phyloP scores from a whole-genome alignment of 2,113 vertebrate species.

The Tragelaphus scriptus region DNA sequence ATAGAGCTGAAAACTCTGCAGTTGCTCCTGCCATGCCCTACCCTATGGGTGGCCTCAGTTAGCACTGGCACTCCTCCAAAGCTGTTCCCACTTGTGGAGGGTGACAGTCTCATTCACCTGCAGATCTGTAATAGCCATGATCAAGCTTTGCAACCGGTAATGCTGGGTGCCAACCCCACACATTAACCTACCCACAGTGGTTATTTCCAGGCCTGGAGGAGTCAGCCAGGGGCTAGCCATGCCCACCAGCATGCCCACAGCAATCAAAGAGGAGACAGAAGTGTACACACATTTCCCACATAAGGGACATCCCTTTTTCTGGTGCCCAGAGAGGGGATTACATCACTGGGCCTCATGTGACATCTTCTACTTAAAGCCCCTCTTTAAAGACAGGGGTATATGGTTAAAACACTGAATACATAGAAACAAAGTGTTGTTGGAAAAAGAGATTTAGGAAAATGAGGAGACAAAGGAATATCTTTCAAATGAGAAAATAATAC shows the following conservation, averaged over 20 bases:
- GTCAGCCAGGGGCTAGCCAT: background rate
- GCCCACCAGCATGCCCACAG: background rate
- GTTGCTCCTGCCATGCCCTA: background rate
- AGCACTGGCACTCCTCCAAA: background rate
- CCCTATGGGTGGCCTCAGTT: too few relatives aligned
- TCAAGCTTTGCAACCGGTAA: background rate
- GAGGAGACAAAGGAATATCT: background rate
- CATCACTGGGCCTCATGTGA: background rate
- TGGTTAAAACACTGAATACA: background rate
- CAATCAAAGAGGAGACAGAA: background rate
- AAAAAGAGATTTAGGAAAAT: background rate
- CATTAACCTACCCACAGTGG: too few relatives aligned
- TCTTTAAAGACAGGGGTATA: background rate
- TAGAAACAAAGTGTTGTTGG: background rate
- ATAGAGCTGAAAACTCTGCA: background rate
- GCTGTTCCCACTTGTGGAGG: accelerated
- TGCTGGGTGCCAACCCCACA: background rate
- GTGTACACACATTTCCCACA: background rate
- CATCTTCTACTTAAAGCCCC: background rate
- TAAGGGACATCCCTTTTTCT: background rate
- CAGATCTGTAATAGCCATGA: background rate
- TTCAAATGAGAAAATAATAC: background rate
- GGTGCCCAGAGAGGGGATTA: background rate
- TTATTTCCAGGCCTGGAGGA: background rate
- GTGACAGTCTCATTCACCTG: background rate